phyloP scores from a whole-genome alignment of 2,888 invertebrate genomes.

The Punctoribates punctum region DNA sequence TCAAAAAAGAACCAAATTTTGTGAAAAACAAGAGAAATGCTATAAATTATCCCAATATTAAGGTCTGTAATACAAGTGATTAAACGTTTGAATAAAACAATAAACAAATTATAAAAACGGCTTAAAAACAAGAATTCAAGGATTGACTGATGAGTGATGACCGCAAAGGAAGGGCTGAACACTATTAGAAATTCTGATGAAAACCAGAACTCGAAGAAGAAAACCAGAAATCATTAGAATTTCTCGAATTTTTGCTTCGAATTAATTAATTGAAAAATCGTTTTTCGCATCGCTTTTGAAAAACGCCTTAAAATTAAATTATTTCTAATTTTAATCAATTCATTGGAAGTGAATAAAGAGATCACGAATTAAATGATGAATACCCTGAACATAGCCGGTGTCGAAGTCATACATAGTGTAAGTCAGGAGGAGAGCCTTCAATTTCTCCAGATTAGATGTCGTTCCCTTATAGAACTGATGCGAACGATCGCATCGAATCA shows the following conservation, averaged over 20 bases:
- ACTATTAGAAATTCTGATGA: background rate
- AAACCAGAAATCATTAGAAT: background rate
- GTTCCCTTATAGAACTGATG: constrained; percentile 43
- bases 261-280: background rate
- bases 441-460: constrained; percentile 34
- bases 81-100: background rate
- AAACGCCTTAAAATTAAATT: constrained; percentile 6
- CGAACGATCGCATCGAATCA: constrained; percentile 44
- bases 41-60: background rate
- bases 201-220: too few relatives aligned
- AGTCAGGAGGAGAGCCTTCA: constrained; percentile 41
- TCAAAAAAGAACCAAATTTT: background rate
- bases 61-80: background rate
- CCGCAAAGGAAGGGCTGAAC: constrained; percentile 20
- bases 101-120: constrained; percentile 1
- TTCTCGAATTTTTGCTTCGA: background rate
- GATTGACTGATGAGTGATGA: constrained; percentile 21
- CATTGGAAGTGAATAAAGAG: background rate
- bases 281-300: background rate
- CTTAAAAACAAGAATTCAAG: background rate
- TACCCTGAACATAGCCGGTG: constrained; percentile 46
- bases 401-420: constrained; percentile 47
- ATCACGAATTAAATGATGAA: background rate
- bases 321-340: background rate
- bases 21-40: background rate